Conservation (phyloP, 2,113 vertebrate genomes). For the Chiloscyllium plagiosum region DNA sequence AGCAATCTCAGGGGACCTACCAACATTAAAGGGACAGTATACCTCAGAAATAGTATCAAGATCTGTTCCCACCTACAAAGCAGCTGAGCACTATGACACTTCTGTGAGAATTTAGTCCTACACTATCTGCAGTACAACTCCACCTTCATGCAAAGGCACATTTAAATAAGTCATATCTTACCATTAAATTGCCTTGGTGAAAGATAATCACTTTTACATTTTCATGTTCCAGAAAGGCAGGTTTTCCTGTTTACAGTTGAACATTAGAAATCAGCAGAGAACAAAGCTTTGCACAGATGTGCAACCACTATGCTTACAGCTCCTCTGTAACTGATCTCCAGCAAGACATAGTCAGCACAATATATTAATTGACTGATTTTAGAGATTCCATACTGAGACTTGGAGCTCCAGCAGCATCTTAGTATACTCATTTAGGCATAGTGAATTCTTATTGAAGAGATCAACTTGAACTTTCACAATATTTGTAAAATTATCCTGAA, state of each 20-base stretch:
- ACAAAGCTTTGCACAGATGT: background rate
- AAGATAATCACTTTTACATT: background rate
- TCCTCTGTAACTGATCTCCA: background rate
- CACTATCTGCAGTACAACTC: background rate
- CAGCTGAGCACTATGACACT: background rate
- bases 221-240: background rate
- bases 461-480: background rate
- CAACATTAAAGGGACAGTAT: background rate
- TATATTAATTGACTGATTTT: background rate
- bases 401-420: background rate
- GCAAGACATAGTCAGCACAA: background rate
- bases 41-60: background rate
- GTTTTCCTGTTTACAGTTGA: background rate
- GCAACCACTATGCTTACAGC: background rate
- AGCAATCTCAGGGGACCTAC: background rate
- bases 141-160: background rate
- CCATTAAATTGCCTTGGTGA: background rate
- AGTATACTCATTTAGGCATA: background rate
- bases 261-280: background rate
- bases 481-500: background rate
- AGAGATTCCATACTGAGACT: no score
- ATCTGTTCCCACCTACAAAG: background rate
- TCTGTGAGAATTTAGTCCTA: background rate
- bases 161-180: background rate
- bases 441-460: background rate